Percentiles rank a stretch among this genome's conserved stretches.
These are phyloP conservation scores for Papilio polyxenes DNA, from an alignment of 1,140 invertebrate genomes.

Conservation along the genomic window DNA sequence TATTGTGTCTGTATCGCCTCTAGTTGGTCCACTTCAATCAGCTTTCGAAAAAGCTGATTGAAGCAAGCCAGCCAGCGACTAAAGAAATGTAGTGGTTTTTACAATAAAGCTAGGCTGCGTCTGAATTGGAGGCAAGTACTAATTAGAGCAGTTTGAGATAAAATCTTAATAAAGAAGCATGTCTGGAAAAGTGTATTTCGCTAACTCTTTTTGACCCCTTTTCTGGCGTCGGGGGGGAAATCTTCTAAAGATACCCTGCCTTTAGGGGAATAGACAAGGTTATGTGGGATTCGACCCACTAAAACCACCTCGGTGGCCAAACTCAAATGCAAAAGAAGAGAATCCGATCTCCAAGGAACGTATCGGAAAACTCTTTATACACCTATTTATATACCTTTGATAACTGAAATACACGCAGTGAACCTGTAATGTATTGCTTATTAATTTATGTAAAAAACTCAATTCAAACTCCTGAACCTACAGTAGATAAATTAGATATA, in stretches of 20 bases:
- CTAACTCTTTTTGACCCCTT: not conserved
- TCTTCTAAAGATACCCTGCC: no score
- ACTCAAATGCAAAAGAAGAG: no score
- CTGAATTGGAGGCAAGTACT: not conserved
- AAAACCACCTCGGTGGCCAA: no score
- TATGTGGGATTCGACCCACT: no score
- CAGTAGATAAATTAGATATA: not conserved
- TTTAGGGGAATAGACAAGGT: no score
- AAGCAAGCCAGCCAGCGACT: no score
- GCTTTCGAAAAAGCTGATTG: not conserved
- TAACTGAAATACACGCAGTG: not conserved
- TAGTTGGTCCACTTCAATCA: not conserved
- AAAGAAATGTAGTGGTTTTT: not conserved
- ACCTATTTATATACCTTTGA: not conserved
- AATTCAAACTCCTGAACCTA: not conserved
- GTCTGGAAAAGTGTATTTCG: not conserved
- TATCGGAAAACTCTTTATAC: no score
- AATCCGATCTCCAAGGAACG: no score
- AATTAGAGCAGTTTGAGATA: conserved; percentile 16
- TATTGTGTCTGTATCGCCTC: not conserved
- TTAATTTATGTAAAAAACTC: not conserved
- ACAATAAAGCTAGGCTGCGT: not conserved
- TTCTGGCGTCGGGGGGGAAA: no score
- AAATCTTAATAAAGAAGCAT: not conserved
- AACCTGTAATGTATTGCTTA: not conserved